Evolutionary conservation across 2,888 invertebrate species (phyloP).

Genomic region (Coenonympha arcania): DNA sequence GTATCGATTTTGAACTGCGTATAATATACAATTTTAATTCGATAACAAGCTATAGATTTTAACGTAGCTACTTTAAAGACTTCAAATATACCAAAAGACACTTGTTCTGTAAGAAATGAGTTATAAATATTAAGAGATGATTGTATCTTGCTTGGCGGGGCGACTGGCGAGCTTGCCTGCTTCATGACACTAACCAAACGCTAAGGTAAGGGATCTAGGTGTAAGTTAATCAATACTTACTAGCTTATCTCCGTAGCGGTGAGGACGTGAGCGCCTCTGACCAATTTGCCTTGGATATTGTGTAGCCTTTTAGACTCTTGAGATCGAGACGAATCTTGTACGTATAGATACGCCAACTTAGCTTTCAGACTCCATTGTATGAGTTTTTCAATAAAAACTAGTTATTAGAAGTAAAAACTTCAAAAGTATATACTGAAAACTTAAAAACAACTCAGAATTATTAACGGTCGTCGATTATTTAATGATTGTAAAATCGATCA

Average conservation of each 20-base stretch:
- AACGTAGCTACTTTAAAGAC: background rate
- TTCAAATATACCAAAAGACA: background rate
- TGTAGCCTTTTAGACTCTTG: constrained; percentile 69
- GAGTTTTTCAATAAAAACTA: background rate
- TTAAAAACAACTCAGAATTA: no score
- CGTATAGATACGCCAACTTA: constrained; percentile 66
- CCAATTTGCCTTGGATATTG: constrained; percentile 74
- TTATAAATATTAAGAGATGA: constrained; percentile 46
- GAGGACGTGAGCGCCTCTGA: constrained; percentile 67
- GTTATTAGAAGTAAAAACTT: background rate
- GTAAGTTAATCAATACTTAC: no score
- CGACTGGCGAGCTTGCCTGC: constrained; percentile 54
- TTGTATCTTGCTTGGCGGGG: constrained; percentile 49
- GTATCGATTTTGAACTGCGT: background rate
- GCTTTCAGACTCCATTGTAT: constrained; percentile 50
- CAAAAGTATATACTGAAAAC: no score
- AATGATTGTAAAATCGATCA: no score
- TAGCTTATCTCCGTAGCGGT: constrained; percentile 63
- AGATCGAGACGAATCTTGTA: constrained; percentile 67
- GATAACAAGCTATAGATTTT: background rate
- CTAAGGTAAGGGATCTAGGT: constrained; percentile 57
- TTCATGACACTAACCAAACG: constrained; percentile 52
- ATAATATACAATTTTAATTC: no score
- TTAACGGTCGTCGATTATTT: no score
- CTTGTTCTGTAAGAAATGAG: background rate